A percentile compares a stretch with the other conserved stretches of the same genome.
Evolutionary conservation across 2,888 invertebrate genomes (phyloP).

Genomic region (Flexamia atlantica): DNA sequence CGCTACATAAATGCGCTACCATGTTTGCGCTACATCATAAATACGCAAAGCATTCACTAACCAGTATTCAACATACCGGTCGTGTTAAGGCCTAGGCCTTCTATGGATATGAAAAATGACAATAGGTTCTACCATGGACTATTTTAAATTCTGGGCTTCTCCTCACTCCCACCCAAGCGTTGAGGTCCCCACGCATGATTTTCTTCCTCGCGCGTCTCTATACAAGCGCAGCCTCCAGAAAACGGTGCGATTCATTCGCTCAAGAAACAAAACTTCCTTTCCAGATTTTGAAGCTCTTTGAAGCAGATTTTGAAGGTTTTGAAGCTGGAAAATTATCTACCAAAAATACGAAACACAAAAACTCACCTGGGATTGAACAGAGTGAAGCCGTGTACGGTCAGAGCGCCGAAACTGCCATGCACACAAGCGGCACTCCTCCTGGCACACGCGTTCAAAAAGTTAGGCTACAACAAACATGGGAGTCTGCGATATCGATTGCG

Average conservation of each 20-base stretch:
- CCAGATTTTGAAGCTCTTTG: too few species aligned
- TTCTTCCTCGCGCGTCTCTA: not conserved
- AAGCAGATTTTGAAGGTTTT: too few species aligned
- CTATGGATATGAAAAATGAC: too few species aligned
- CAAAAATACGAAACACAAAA: not conserved
- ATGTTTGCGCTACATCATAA: too few species aligned
- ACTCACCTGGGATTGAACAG: slow-evolving; percentile 60
- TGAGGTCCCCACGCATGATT: not conserved
- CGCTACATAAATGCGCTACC: too few species aligned
- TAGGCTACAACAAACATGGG: slow-evolving; percentile 49
- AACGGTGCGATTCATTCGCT: not conserved
- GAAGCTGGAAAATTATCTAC: too few species aligned
- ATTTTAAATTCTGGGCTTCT: too few species aligned
- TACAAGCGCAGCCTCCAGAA: not conserved
- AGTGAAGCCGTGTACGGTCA: slow-evolving; percentile 53
- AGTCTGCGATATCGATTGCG: slow-evolving; percentile 58
- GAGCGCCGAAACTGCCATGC: slow-evolving; percentile 30
- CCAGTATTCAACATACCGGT: too few species aligned
- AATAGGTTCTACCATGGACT: too few species aligned
- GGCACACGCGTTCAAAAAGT: slow-evolving; percentile 53
- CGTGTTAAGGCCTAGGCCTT: too few species aligned
- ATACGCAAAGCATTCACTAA: too few species aligned
- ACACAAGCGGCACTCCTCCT: slow-evolving; percentile 13
- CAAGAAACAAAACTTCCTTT: too few species aligned
- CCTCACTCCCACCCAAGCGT: not conserved